These are phyloP conservation scores for Calidris pygmaea DNA, from an alignment of 2,113 vertebrate genomes.

Conservation along the genomic window DNA sequence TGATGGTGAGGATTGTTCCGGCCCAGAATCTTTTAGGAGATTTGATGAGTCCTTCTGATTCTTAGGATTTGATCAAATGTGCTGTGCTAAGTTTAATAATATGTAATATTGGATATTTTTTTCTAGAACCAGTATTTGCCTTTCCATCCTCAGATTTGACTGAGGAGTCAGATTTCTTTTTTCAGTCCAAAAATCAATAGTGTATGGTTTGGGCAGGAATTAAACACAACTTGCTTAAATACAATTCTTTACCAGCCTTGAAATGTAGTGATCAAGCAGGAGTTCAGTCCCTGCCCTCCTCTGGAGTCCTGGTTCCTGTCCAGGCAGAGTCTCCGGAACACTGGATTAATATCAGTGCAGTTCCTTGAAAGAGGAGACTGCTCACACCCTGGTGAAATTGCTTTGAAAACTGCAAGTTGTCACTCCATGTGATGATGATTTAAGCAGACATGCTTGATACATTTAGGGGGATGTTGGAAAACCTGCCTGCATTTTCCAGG, in stretches of 20 bases:
- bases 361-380: neutral
- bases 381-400: neutral
- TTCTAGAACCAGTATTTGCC: neutral
- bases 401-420: neutral
- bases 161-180: neutral
- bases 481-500: neutral
- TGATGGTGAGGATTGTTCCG: too few relatives aligned
- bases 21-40: fast-evolving
- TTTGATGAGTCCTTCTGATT: neutral
- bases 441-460: fast-evolving
- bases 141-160: neutral
- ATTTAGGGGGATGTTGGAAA: neutral
- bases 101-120: neutral
- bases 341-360: too few relatives aligned
- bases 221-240: neutral
- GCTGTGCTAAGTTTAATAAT: neutral
- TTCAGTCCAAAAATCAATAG: neutral
- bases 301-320: neutral
- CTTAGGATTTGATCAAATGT: neutral
- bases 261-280: neutral
- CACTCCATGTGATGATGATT: fast-evolving
- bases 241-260: neutral
- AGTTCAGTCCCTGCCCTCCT: neutral
- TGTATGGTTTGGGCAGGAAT: neutral
- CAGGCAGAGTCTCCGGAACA: neutral